These are phyloP conservation scores for Tolypeutes matacus DNA, from an alignment of 2,797 vertebrate genomes.

Conservation along the genomic window DNA sequence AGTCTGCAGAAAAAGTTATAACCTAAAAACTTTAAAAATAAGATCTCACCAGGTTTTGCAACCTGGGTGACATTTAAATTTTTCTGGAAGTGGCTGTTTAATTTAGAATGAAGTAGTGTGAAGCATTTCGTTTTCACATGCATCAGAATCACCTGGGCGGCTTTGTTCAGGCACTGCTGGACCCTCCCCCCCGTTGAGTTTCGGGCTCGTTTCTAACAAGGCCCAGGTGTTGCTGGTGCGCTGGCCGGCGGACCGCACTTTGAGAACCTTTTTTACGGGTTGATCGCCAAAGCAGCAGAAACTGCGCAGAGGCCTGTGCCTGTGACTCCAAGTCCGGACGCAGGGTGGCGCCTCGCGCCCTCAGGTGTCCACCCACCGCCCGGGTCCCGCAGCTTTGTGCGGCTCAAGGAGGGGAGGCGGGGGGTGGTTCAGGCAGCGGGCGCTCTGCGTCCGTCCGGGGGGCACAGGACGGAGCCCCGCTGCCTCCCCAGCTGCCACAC, in stretches of 20 bases:
- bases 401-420: neutral
- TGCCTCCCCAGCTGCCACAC: neutral
- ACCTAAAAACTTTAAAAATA: no score
- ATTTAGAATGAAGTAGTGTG: neutral
- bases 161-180: no score
- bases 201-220: neutral
- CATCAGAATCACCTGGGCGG: no score
- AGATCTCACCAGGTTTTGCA: no score
- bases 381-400: neutral
- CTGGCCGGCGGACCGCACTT: neutral
- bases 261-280: no score
- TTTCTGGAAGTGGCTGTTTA: neutral
- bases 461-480: no score
- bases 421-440: no score
- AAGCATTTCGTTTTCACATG: neutral
- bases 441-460: neutral
- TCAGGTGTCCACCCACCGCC: neutral
- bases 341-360: conserved; percentile 63
- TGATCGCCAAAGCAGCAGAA: no score
- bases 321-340: conserved; percentile 33
- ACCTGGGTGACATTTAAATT: neutral
- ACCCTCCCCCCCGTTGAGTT: neutral
- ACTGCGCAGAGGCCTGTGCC: neutral
- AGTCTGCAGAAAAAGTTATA: no score
- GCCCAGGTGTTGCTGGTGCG: neutral